phyloP scores from a whole-genome alignment of 2,113 vertebrate species.

The Sceloporus undulatus region DNA sequence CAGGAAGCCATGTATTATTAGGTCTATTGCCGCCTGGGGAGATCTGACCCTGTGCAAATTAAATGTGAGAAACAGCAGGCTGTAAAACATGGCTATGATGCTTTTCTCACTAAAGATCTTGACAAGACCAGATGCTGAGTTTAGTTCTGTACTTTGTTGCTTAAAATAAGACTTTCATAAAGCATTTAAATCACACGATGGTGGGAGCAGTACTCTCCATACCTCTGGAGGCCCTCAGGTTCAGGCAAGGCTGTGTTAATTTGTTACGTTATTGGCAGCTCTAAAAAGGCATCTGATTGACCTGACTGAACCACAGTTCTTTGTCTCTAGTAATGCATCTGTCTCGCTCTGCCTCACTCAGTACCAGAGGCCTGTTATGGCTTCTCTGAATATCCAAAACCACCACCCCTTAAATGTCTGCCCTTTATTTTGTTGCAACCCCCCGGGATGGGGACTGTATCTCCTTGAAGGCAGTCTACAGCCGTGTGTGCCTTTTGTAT shows the following conservation, averaged over 20 bases:
- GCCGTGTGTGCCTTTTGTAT: no score
- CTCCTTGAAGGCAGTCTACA: no score
- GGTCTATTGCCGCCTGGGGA: conserved; percentile 90
- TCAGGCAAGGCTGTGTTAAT: no score
- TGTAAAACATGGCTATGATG: neutral
- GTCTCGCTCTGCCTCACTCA: neutral
- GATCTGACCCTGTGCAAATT: conserved; percentile 87
- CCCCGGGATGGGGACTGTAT: neutral
- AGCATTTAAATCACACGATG: neutral
- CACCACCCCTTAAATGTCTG: neutral
- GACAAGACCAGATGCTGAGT: neutral
- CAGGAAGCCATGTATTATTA: conserved; percentile 89
- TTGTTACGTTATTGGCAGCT: no score
- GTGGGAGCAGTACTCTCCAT: neutral
- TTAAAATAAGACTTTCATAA: neutral
- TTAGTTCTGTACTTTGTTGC: neutral
- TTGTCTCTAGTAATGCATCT: neutral
- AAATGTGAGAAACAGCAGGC: conserved; percentile 79
- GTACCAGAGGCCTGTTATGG: neutral
- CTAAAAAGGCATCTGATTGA: neutral
- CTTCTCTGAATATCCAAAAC: neutral
- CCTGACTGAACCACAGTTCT: no score
- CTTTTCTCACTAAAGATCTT: neutral
- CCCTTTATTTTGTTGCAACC: neutral
- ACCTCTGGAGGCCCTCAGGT: neutral